Percentiles rank a stretch among this genome's conserved stretches.
Evolutionary conservation across 2,888 invertebrate species (phyloP).

Genomic region (Hydrotaea diabolus): DNA sequence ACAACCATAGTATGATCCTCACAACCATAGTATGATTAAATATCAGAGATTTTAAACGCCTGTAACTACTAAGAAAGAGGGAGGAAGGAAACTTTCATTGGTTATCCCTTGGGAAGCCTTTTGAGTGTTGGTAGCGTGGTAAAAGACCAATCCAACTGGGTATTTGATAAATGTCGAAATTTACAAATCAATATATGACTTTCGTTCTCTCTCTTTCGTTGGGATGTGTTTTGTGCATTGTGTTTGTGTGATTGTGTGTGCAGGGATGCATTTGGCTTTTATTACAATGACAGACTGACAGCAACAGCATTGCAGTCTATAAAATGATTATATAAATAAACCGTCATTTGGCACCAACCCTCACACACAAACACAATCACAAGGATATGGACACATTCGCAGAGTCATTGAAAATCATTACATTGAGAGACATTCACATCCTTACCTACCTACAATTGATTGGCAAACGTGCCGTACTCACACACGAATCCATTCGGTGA

Average conservation of each 20-base stretch:
- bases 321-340: slow-evolving; percentile 63
- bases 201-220: slow-evolving; percentile 45
- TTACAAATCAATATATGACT: slow-evolving; percentile 48
- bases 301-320: slow-evolving; percentile 66
- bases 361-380: not conserved
- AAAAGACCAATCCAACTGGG: too few species aligned
- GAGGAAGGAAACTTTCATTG: too few species aligned
- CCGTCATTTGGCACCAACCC: slow-evolving; percentile 29
- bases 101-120: too few species aligned
- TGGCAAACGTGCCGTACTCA: slow-evolving; percentile 61
- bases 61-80: too few species aligned
- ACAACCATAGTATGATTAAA: too few species aligned
- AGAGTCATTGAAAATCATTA: slow-evolving; percentile 25
- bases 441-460: slow-evolving; percentile 51
- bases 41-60: too few species aligned
- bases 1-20: too few species aligned
- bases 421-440: slow-evolving; percentile 57
- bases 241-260: slow-evolving; percentile 12
- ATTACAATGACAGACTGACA: slow-evolving; percentile 63
- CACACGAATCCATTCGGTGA: slow-evolving; percentile 58
- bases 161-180: too few species aligned
- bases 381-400: not conserved
- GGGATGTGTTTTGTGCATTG: not conserved
- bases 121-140: too few species aligned
- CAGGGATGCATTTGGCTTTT: slow-evolving; percentile 30